A percentile compares a stretch with the other conserved stretches of the same genome.
Conservation (phyloP, 1,140 invertebrate genomes). For the Carcinoscorpius rotundicauda region DNA sequence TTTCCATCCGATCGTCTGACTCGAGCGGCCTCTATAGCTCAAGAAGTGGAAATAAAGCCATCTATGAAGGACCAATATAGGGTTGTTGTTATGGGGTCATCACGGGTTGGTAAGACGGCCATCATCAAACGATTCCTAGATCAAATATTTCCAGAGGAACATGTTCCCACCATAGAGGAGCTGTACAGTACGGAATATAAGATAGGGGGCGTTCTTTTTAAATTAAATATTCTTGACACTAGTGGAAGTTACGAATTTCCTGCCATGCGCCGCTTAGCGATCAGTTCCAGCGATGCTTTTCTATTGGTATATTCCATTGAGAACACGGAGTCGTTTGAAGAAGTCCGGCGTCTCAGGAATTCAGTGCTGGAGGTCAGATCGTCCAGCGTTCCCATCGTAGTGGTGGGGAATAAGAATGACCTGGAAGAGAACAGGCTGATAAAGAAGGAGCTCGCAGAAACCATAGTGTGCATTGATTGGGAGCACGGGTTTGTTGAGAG, state of each 20-base stretch:
- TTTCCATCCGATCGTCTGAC: too few species aligned
- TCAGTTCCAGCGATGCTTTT: constrained; percentile 74
- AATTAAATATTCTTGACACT: constrained; percentile 77
- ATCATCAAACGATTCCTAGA: constrained; percentile 85
- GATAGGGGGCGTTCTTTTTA: constrained; percentile 47
- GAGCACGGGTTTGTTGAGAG: constrained; percentile 79
- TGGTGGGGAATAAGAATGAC: constrained; percentile 85
- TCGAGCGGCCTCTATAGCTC: too few species aligned
- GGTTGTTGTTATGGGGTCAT: constrained; percentile 73
- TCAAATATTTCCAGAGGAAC: constrained; percentile 62
- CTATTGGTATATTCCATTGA: constrained; percentile 73
- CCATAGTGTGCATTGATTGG: constrained; percentile 73
- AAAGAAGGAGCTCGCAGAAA: constrained; percentile 54
- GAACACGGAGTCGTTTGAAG: constrained; percentile 69
- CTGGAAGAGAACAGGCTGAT: constrained; percentile 40
- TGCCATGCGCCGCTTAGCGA: constrained; percentile 82
- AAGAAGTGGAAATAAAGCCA: too few species aligned
- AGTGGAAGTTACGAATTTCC: constrained; percentile 70
- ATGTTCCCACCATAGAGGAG: constrained; percentile 81
- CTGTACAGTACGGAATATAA: constrained; percentile 82
- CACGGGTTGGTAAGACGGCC: constrained; percentile 82
- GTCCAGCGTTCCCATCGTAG: constrained; percentile 62
- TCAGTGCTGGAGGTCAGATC: constrained; percentile 65
- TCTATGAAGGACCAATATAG: constrained; percentile 49
- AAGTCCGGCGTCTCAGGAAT: constrained; percentile 61